Conservation (phyloP, 2,888 invertebrate species). For the Ormyrus thymus region DNA sequence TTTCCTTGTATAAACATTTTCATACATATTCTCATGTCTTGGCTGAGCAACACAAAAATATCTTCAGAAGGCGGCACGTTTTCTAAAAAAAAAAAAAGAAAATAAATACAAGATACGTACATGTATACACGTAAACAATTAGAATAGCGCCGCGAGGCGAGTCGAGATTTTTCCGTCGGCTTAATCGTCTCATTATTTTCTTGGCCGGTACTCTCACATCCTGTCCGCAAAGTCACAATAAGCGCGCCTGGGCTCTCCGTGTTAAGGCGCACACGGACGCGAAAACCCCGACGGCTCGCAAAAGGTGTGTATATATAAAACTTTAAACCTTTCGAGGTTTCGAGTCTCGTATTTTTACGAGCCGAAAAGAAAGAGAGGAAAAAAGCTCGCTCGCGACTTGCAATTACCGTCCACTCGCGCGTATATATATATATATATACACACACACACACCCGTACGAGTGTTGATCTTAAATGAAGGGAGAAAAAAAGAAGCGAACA, state of each 20-base stretch:
- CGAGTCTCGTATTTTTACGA: conserved; percentile 66
- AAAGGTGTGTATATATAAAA: conserved; percentile 54
- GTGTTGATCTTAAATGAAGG: conserved; percentile 23
- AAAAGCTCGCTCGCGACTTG: conserved; percentile 11
- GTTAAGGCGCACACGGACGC: not conserved
- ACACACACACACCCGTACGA: not conserved
- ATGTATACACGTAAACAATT: not conserved
- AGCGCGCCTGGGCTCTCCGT: not conserved
- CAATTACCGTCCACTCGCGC: conserved; percentile 16
- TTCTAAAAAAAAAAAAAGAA: not conserved
- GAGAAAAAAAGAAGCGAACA: not conserved
- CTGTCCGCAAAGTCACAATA: not conserved
- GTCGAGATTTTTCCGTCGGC: conserved; percentile 32
- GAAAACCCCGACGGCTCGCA: conserved; percentile 25
- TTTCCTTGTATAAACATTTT: too few relatives aligned
- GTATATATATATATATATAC: not conserved
- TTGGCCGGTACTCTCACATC: conserved; percentile 30
- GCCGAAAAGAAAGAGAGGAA: conserved; percentile 27
- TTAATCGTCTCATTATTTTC: conserved; percentile 61
- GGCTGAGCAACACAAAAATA: too few relatives aligned
- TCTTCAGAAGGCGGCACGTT: too few relatives aligned
- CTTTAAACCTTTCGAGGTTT: conserved; percentile 57
- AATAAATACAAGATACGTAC: not conserved
- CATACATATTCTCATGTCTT: too few relatives aligned
- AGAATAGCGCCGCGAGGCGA: not conserved